Percentiles rank a stretch among this genome's conserved stretches.
phyloP scores from a whole-genome alignment of 2,888 invertebrate species.

The Serripes groenlandicus region DNA sequence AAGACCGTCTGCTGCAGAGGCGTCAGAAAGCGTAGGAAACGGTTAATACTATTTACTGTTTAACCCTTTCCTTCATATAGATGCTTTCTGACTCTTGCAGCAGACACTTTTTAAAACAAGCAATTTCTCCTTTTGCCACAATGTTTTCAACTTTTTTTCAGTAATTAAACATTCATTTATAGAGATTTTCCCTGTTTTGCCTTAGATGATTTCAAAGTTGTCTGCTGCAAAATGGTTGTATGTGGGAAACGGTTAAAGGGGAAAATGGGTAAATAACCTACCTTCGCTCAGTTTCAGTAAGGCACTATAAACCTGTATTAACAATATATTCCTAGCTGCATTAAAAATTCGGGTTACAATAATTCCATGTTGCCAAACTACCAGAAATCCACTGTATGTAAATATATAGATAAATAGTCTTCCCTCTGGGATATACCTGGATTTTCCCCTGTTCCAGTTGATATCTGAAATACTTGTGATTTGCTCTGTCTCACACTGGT shows the following conservation, averaged over 20 bases:
- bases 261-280: not conserved
- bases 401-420: not conserved
- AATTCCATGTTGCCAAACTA: conserved; percentile 16
- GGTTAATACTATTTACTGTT: not conserved
- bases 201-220: not conserved
- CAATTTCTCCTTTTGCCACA: conserved; percentile 3
- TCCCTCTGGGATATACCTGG: conserved; percentile 9
- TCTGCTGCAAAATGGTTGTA: not conserved
- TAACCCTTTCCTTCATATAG: not conserved
- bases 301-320: not conserved
- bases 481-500: not conserved
- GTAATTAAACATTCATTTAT: not conserved
- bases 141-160: not conserved
- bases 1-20: not conserved
- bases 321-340: conserved; percentile 11
- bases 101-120: not conserved
- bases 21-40: not conserved
- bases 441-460: not conserved
- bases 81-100: not conserved
- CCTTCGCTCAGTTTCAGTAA: not conserved
- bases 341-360: not conserved
- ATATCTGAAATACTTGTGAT: not conserved
- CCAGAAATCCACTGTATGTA: conserved; percentile 3
- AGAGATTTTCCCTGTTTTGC: not conserved
- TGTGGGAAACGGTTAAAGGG: not conserved